phyloP scores from a whole-genome alignment of 2,888 invertebrate species.

The Andrena marginata region DNA sequence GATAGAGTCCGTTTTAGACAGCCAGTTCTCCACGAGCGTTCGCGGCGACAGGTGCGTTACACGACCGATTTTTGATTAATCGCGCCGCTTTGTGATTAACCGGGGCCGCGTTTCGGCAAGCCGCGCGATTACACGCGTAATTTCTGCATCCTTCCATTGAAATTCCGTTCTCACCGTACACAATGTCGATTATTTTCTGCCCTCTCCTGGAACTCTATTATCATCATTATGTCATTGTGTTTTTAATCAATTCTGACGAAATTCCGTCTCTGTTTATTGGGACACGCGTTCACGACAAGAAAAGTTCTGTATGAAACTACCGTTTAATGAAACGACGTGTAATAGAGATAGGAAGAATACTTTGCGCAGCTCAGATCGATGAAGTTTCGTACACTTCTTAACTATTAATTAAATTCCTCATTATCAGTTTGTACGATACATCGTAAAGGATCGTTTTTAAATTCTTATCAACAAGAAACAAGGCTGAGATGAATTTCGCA shows the following conservation, averaged over 20 bases:
- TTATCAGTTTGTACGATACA: too few relatives aligned
- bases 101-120: not conserved
- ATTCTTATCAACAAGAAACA: too few relatives aligned
- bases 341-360: too few relatives aligned
- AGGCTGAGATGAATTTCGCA: not conserved
- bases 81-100: slow-evolving; percentile 5
- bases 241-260: not conserved
- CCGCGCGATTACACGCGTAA: slow-evolving; percentile 26
- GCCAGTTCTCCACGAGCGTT: slow-evolving; percentile 54
- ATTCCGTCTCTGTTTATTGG: not conserved
- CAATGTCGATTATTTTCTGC: slow-evolving; percentile 17
- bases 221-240: not conserved
- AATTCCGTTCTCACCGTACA: not conserved
- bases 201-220: not conserved
- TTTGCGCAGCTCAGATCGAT: too few relatives aligned
- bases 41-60: slow-evolving; percentile 56
- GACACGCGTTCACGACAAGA: too few relatives aligned
- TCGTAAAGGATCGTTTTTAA: too few relatives aligned
- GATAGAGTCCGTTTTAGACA: slow-evolving; percentile 7
- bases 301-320: too few relatives aligned
- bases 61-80: slow-evolving; percentile 32
- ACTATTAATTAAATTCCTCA: too few relatives aligned
- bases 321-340: too few relatives aligned
- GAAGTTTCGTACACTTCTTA: too few relatives aligned
- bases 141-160: not conserved